A percentile compares a stretch with the other conserved stretches of the same genome.
phyloP scores from a whole-genome alignment of 2,888 invertebrate species.

The Nephrotoma appendiculata region DNA sequence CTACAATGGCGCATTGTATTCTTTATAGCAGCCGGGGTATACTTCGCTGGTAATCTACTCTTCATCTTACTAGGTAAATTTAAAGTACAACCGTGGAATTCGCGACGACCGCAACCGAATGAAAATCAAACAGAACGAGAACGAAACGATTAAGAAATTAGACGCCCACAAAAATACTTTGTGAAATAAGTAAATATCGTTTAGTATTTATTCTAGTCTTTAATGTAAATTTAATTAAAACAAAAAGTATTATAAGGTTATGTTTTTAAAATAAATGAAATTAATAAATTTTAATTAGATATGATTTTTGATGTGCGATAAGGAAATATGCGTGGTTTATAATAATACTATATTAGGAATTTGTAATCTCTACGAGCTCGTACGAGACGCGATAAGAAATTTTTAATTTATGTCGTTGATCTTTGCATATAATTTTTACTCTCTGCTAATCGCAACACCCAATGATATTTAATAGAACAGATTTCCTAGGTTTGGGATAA shows the following conservation, averaged over 20 bases:
- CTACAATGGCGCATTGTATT: conserved; percentile 61
- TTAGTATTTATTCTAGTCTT: background rate
- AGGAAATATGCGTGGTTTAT: background rate
- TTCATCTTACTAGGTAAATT: conserved; percentile 55
- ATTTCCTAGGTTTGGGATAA: too few relatives aligned
- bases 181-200: background rate
- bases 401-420: too few relatives aligned
- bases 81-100: conserved; percentile 56
- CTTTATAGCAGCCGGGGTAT: conserved; percentile 54
- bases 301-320: background rate
- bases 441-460: too few relatives aligned
- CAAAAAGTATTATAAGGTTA: background rate
- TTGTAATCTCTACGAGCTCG: too few relatives aligned
- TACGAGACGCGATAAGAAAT: too few relatives aligned
- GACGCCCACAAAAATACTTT: background rate
- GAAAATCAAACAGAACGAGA: background rate
- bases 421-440: too few relatives aligned
- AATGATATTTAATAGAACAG: too few relatives aligned
- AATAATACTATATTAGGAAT: too few relatives aligned
- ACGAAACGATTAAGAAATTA: background rate
- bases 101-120: conserved; percentile 15
- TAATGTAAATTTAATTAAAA: background rate
- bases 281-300: background rate
- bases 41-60: conserved; percentile 50
- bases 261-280: background rate